Conservation (phyloP, 1,140 invertebrate species). For the Zaprionus tsacasi region DNA sequence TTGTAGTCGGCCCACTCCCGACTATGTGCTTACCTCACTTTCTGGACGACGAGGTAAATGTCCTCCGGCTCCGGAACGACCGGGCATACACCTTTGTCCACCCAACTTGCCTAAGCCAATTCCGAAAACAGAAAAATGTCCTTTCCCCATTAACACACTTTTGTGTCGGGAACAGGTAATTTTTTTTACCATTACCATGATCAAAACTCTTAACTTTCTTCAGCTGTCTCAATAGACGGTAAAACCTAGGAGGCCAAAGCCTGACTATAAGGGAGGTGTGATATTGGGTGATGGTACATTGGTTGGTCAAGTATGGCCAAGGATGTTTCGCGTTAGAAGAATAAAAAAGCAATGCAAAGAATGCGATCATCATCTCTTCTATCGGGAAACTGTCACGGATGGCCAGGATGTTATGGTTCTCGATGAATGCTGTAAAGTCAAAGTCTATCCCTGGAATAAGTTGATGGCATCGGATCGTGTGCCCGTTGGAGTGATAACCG, state of each 20-base stretch:
- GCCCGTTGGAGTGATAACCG: constrained; percentile 46
- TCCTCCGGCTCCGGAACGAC: no score
- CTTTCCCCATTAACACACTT: neutral
- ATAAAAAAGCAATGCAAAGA: constrained; percentile 30
- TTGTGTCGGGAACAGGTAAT: neutral
- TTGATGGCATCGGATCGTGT: constrained; percentile 57
- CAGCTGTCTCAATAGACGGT: neutral
- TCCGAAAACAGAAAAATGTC: neutral
- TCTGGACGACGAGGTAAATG: no score
- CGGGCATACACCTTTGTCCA: neutral
- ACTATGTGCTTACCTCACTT: no score
- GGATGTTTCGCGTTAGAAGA: constrained; percentile 51
- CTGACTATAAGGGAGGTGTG: constrained; percentile 33
- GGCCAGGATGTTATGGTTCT: constrained; percentile 47
- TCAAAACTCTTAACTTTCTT: neutral
- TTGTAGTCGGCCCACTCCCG: no score
- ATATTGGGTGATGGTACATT: constrained; percentile 44
- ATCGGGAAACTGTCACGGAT: constrained; percentile 42
- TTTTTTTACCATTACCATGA: neutral
- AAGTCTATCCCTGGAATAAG: constrained; percentile 44
- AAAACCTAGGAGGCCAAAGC: constrained; percentile 13
- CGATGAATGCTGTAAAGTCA: constrained; percentile 52
- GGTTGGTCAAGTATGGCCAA: constrained; percentile 51
- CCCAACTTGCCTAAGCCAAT: neutral
- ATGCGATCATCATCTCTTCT: constrained; percentile 35